Conservation (phyloP, 1,140 invertebrate species). For the Trichoplusia ni region DNA sequence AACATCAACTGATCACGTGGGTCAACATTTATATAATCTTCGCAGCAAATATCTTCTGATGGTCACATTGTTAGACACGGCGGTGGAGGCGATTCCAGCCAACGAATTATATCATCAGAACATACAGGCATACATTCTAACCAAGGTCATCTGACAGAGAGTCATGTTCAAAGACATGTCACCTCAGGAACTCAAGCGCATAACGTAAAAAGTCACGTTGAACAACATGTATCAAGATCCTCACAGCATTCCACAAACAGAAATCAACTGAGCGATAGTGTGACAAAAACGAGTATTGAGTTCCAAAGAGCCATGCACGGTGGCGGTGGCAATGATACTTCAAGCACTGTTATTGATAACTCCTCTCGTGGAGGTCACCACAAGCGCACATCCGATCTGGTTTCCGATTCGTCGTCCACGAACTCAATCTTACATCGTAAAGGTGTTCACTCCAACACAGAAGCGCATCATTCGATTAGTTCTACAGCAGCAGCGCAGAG, state of each 20-base stretch:
- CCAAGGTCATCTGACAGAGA: constrained; percentile 32
- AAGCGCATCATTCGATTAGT: constrained; percentile 86
- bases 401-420: constrained; percentile 86
- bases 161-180: constrained; percentile 34
- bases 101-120: constrained; percentile 37
- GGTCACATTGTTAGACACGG: constrained; percentile 2
- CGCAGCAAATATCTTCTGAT: background rate
- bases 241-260: constrained; percentile 56
- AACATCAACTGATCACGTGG: no score
- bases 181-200: constrained; percentile 38
- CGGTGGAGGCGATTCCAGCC: constrained; percentile 31
- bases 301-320: constrained; percentile 77
- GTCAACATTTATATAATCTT: constrained; percentile 9
- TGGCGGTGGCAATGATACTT: constrained; percentile 45
- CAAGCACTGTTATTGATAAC: constrained; percentile 43
- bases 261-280: constrained; percentile 70
- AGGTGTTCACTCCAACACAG: constrained; percentile 82
- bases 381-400: constrained; percentile 88
- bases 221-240: constrained; percentile 48
- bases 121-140: constrained; percentile 31
- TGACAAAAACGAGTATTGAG: constrained; percentile 73
- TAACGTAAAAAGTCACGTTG: constrained; percentile 41
- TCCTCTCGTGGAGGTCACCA: constrained; percentile 76
- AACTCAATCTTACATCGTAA: constrained; percentile 90
- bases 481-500: constrained; percentile 89